A percentile compares a stretch with the other conserved stretches of the same genome.
Conservation (phyloP, 2,888 invertebrate species). For the Archips xylosteana region DNA sequence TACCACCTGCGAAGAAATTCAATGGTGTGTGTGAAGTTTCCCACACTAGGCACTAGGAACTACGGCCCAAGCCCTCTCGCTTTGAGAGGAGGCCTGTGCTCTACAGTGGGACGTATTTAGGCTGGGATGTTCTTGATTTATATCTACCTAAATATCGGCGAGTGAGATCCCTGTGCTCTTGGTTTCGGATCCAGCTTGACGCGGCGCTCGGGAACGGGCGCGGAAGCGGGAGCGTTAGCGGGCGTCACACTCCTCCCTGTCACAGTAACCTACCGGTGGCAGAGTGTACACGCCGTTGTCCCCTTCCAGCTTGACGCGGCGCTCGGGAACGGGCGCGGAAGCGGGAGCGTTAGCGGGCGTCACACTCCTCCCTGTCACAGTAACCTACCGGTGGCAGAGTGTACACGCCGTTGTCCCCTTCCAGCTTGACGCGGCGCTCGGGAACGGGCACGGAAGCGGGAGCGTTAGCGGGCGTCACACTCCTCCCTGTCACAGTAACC, state of each 20-base stretch:
- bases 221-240: conserved; percentile 31
- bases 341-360: conserved; percentile 27
- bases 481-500: too few species aligned
- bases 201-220: conserved; percentile 48
- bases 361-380: too few species aligned
- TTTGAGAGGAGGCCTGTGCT: too few species aligned
- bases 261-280: background rate
- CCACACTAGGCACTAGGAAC: too few species aligned
- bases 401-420: conserved; percentile 48
- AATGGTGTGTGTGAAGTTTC: too few species aligned
- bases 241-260: background rate
- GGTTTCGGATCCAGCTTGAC: conserved; percentile 54
- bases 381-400: conserved; percentile 42
- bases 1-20: too few species aligned
- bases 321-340: conserved; percentile 21
- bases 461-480: too few species aligned
- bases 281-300: conserved; percentile 48
- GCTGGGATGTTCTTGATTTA: too few species aligned
- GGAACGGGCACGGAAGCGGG: too few species aligned
- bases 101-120: too few species aligned
- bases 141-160: too few species aligned
- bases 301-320: conserved; percentile 59
- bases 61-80: conserved; percentile 44
- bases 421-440: conserved; percentile 56
- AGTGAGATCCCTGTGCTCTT: too few species aligned